Conservation (phyloP, 2,113 vertebrate genomes). For the Xerus inauris region DNA sequence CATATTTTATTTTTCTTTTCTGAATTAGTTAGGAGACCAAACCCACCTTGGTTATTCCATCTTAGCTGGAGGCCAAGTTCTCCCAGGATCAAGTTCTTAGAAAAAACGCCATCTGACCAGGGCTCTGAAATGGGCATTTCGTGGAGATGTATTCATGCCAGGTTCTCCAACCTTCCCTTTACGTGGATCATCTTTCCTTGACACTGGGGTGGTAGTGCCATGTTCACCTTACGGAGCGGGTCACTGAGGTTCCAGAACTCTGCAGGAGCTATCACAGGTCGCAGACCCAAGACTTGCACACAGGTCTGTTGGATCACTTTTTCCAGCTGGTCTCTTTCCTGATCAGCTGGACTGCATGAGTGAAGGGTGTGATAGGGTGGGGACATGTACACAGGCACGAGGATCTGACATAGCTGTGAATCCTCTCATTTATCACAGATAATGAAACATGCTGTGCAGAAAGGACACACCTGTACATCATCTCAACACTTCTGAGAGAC, state of each 20-base stretch:
- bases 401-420: fast-evolving
- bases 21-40: background rate
- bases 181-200: fast-evolving
- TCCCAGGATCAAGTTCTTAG: background rate
- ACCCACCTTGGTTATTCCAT: background rate
- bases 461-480: too few relatives aligned
- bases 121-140: background rate
- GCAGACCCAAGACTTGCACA: background rate
- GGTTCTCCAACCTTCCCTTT: background rate
- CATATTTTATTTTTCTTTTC: too few relatives aligned
- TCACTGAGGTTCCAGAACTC: background rate
- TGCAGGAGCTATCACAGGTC: background rate
- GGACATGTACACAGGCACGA: background rate
- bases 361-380: background rate
- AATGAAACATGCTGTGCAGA: background rate
- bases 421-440: background rate
- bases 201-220: background rate
- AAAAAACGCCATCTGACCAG: too few relatives aligned
- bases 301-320: background rate
- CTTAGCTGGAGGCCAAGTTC: background rate
- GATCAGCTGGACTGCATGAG: too few relatives aligned
- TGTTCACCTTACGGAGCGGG: background rate
- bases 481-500: background rate
- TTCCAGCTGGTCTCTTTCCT: background rate
- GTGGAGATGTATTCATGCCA: background rate